Evolutionary conservation across 2,113 vertebrate species (phyloP), one percentile per base, ranked within the genome.

Genomic region (Pterocles gutturalis): DNA sequence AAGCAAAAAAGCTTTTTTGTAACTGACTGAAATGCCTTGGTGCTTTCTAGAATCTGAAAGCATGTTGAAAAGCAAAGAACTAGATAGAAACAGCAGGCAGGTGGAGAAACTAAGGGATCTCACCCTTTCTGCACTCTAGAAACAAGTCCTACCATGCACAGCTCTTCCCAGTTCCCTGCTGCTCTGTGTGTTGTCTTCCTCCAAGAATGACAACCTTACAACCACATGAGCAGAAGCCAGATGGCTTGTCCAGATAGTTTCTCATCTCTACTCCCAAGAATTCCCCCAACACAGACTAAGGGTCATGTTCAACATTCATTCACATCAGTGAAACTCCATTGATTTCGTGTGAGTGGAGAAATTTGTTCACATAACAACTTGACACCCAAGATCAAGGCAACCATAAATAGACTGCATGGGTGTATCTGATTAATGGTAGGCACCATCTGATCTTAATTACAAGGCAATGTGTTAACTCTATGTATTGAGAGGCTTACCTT

Each of bases 401-500:
- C 26, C 22, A 11, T 20, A 70, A 79, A 95, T 17, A 80, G 48
- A 20, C 34, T 84, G 81, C 28, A 54, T 49, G 57, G 66, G 61
- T 79, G 61, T 79, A 34, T 69, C 83, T 85, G 88, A 89, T 91
- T 93, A 93, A 94, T 72, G 36, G 66, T 62, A 77, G 75, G 49
- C 36, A 89, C 67, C 91, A 91, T 89, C 87, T 96, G 92, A 97
- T 81, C 76, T 89, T 95, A 93, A 96, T 96, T 96, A 91, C 54
- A 48, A 95, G 60, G 51, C 95, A 94, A 53, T 89, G 90, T 97
- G 96, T 49, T 88, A 65, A 75, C 78, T 31, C 67, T 61, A 1
- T 38, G 49, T 43, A 54, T 78, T 86, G 87, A 92, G 89, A 82
- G 54, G 46, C 45, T 95, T 61, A 9, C 72, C 84, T 89, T 83